phyloP scores from a whole-genome alignment of 2,888 invertebrate species.

The Tetropium fuscum region DNA sequence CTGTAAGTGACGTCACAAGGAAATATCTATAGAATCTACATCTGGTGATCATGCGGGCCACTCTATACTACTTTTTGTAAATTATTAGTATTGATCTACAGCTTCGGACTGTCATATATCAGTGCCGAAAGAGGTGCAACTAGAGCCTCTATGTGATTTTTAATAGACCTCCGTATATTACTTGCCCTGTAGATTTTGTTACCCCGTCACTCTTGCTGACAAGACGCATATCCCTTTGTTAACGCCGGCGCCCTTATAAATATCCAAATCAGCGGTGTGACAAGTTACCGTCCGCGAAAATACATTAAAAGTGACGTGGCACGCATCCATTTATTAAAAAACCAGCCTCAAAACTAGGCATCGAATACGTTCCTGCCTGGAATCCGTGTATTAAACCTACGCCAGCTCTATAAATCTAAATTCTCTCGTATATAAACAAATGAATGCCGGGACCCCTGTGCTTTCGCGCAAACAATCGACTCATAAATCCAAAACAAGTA shows the following conservation, averaged over 20 bases:
- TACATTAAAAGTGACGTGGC: neutral
- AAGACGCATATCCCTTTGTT: slow-evolving; percentile 8
- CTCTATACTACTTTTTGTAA: too few relatives aligned
- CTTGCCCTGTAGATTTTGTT: too few relatives aligned
- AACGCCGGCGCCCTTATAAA: slow-evolving; percentile 8
- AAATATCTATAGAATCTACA: too few relatives aligned
- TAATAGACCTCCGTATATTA: too few relatives aligned
- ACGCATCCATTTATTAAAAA: slow-evolving; percentile 10
- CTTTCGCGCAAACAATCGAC: slow-evolving; percentile 44
- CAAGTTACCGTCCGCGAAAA: slow-evolving; percentile 13
- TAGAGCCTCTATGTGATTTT: too few relatives aligned
- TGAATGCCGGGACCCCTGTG: slow-evolving; percentile 36
- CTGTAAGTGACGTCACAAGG: too few relatives aligned
- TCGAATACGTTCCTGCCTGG: neutral
- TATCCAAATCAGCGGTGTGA: slow-evolving; percentile 11
- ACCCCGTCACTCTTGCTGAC: neutral
- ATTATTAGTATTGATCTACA: too few relatives aligned
- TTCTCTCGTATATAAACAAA: slow-evolving; percentile 43
- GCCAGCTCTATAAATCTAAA: slow-evolving; percentile 36
- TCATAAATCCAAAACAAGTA: slow-evolving; percentile 42
- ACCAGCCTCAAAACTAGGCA: neutral
- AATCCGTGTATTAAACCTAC: slow-evolving; percentile 4
- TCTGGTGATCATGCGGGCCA: too few relatives aligned
- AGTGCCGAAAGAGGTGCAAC: too few relatives aligned
- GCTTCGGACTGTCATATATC: too few relatives aligned